A percentile compares a stretch with the other conserved stretches of the same genome.
Evolutionary conservation across 1,140 invertebrate species (phyloP).

Genomic region (Drosophila micromelanica): DNA sequence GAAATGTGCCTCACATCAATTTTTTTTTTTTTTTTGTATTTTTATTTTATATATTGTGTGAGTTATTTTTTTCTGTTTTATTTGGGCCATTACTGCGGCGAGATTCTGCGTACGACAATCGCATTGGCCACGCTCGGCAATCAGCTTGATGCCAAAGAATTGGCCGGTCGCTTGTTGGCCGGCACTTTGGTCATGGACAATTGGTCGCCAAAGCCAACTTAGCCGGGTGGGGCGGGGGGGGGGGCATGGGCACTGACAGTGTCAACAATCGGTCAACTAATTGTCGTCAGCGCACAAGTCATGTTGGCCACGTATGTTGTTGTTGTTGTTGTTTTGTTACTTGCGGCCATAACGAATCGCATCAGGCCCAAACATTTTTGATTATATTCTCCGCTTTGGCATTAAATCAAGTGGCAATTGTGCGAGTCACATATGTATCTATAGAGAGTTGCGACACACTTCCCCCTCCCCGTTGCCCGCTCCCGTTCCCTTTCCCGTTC

Average conservation of each 20-base stretch:
- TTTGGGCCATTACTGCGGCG: conserved; percentile 18
- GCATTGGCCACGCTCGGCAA: conserved; percentile 65
- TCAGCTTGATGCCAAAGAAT: conserved; percentile 20
- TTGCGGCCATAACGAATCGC: conserved; percentile 47
- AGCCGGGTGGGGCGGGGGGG: no score
- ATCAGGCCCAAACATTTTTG: conserved; percentile 35
- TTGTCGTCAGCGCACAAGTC: conserved; percentile 15
- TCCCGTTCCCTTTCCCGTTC: background rate
- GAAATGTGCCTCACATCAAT: conserved; percentile 34
- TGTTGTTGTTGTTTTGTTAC: conserved; percentile 1
- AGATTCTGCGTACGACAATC: conserved; percentile 38
- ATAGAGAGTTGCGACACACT: background rate
- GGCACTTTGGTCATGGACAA: conserved; percentile 31
- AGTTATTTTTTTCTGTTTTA: background rate
- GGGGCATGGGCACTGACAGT: background rate
- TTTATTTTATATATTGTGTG: no score
- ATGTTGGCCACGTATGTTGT: conserved; percentile 25
- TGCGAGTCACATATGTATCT: background rate
- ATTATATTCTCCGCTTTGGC: conserved; percentile 2
- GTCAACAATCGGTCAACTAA: conserved; percentile 51
- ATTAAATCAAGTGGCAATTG: background rate
- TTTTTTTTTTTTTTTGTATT: conserved; percentile 13
- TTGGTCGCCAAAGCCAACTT: conserved; percentile 15
- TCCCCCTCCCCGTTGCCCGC: background rate
- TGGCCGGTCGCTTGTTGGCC: conserved; percentile 6